Conservation (phyloP, 2,888 invertebrate species). For the Celastrina argiolus region DNA sequence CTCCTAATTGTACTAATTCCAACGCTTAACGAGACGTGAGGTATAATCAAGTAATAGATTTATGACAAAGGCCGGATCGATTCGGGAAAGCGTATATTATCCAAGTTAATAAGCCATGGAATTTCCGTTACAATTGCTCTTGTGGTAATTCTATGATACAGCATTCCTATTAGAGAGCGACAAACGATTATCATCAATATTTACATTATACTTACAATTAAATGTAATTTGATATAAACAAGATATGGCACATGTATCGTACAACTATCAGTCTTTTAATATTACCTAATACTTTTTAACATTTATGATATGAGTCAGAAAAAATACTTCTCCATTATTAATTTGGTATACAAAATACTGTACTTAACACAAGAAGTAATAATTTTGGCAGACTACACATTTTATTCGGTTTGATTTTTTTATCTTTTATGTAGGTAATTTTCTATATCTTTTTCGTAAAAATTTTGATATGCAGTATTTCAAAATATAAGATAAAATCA, state of each 20-base stretch:
- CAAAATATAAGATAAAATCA: background rate
- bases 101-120: conserved; percentile 2
- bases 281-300: conserved; percentile 40
- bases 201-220: conserved; percentile 26
- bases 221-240: conserved; percentile 33
- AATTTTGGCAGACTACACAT: background rate
- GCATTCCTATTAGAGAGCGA: background rate
- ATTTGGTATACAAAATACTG: background rate
- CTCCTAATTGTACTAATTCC: background rate
- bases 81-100: background rate
- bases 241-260: conserved; percentile 71
- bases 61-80: conserved; percentile 17
- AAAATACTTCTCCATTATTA: conserved; percentile 2
- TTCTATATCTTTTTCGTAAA: background rate
- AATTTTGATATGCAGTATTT: background rate
- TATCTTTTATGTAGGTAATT: background rate
- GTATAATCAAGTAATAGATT: conserved; percentile 15
- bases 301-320: conserved; percentile 15
- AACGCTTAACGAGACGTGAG: background rate
- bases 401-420: background rate
- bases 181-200: conserved; percentile 21
- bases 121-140: conserved; percentile 2
- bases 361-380: background rate
- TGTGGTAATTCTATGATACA: background rate
- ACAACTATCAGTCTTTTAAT: conserved; percentile 72